Conservation (phyloP, 2,113 vertebrate species). For the Lycaon pictus region DNA sequence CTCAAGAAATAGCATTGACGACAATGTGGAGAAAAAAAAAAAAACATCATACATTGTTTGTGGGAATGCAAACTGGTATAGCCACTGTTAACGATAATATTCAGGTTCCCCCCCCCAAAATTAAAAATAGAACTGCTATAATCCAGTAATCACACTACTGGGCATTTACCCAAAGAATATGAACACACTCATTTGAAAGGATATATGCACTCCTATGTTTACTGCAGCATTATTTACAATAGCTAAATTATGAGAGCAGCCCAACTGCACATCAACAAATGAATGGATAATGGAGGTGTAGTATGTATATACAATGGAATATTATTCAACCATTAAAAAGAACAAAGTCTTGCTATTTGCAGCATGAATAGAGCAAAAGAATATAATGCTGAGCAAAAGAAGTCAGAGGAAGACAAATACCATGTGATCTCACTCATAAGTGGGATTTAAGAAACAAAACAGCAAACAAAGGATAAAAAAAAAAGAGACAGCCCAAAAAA, state of each 20-base stretch:
- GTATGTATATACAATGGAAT: background rate
- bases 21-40: background rate
- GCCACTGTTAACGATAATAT: background rate
- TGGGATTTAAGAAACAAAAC: background rate
- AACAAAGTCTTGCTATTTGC: background rate
- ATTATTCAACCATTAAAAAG: background rate
- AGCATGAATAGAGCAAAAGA: background rate
- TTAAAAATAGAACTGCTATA: background rate
- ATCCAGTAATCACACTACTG: background rate
- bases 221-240: background rate
- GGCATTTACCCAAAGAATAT: background rate
- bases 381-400: background rate
- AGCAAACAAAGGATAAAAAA: background rate
- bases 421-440: background rate
- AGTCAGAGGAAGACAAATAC: background rate
- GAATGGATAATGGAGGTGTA: background rate
- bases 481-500: background rate
- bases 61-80: background rate
- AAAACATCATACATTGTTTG: background rate
- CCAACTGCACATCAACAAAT: background rate
- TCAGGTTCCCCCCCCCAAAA: background rate
- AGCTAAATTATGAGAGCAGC: background rate
- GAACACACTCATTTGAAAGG: background rate
- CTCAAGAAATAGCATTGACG: background rate
- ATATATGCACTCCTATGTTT: background rate